Conservation (phyloP, 2,113 vertebrate genomes). For the Macroglossus sobrinus region DNA sequence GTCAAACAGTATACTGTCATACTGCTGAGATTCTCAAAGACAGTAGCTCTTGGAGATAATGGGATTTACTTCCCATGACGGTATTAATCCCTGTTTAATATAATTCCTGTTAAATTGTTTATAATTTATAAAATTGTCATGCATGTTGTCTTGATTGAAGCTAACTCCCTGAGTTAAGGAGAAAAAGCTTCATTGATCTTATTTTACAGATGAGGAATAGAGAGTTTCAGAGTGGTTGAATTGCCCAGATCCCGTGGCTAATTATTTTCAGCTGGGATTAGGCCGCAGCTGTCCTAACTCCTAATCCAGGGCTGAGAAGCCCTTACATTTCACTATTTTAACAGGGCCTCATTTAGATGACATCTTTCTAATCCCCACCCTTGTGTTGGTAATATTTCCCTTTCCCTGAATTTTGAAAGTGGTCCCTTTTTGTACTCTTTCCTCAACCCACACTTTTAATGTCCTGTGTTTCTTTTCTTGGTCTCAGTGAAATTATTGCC, state of each 20-base stretch:
- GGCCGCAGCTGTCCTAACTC: background rate
- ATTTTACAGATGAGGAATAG: background rate
- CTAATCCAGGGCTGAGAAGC: background rate
- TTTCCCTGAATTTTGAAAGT: background rate
- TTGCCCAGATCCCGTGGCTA: background rate
- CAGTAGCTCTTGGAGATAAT: background rate
- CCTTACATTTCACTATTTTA: background rate
- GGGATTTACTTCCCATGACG: background rate
- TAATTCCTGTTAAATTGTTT: background rate
- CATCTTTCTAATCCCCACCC: background rate
- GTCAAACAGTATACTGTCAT: background rate
- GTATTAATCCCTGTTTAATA: background rate
- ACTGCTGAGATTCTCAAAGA: background rate
- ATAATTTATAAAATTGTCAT: background rate
- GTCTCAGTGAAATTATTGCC: slow-evolving; percentile 84
- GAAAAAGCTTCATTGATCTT: background rate
- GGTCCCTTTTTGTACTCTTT: background rate
- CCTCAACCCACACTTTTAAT: slow-evolving; percentile 42
- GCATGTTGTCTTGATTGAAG: background rate
- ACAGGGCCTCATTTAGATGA: background rate
- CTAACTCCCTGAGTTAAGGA: background rate
- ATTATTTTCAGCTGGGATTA: background rate
- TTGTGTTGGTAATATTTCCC: background rate
- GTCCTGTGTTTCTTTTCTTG: slow-evolving; percentile 69
- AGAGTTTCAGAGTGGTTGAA: background rate